Percentiles rank a stretch among this genome's conserved stretches.
These are phyloP conservation scores for Podocnemis expansa DNA, from an alignment of 2,113 vertebrate species.

Conservation along the genomic window DNA sequence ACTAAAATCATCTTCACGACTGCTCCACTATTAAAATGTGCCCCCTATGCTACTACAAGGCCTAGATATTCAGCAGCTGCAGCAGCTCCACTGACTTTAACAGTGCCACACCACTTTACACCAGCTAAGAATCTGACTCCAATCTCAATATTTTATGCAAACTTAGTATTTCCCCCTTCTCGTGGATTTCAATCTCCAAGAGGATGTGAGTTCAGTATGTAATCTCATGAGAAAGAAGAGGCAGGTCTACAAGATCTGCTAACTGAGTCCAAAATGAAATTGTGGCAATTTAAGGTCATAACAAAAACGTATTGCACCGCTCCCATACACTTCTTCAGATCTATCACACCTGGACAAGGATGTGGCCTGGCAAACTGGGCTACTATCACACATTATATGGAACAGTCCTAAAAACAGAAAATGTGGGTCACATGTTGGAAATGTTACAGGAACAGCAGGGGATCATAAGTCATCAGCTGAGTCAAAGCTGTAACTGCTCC, in stretches of 20 bases:
- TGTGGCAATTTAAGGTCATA: conserved; percentile 34
- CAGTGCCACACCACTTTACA: background rate
- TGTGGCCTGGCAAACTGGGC: background rate
- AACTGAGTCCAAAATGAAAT: background rate
- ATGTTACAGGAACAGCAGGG: conserved; percentile 66
- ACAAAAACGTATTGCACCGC: background rate
- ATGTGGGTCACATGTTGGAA: conserved; percentile 54
- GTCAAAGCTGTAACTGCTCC: conserved; percentile 60
- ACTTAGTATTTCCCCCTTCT: background rate
- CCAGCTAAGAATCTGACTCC: background rate
- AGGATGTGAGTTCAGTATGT: background rate
- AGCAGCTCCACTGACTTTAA: background rate
- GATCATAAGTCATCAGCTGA: conserved; percentile 67
- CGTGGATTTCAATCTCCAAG: background rate
- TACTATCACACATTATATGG: conserved; percentile 40
- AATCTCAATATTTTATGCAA: background rate
- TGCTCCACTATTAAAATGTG: background rate
- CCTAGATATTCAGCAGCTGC: background rate
- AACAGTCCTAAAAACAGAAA: conserved; percentile 59
- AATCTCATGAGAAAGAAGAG: background rate
- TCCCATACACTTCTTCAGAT: background rate
- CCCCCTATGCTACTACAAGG: background rate
- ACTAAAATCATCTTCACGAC: background rate
- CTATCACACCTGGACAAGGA: background rate
- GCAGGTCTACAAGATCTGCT: background rate